Conservation (phyloP, 2,888 invertebrate species). For the Clostera curtula region DNA sequence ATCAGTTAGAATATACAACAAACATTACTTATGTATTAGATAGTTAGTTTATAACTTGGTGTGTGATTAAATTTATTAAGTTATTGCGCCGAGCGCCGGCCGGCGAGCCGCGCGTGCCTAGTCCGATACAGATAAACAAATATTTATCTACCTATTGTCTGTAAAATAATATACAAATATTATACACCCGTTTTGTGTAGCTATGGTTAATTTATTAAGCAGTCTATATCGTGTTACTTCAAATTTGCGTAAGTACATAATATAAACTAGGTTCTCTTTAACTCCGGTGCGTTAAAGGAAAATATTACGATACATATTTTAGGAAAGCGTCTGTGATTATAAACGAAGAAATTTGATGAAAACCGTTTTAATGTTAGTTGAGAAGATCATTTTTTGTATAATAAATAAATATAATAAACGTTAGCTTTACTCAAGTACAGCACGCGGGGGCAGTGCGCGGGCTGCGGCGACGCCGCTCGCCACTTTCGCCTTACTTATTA, state of each 20-base stretch:
- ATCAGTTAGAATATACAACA: constrained; percentile 53
- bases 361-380: constrained; percentile 60
- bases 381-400: constrained; percentile 49
- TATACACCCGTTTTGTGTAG: constrained; percentile 60
- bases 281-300: constrained; percentile 57
- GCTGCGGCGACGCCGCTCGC: constrained; percentile 18
- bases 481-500: constrained; percentile 36
- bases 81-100: constrained; percentile 65
- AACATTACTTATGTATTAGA: constrained; percentile 63
- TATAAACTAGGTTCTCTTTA: constrained; percentile 46
- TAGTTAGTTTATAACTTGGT: constrained; percentile 68
- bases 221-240: constrained; percentile 52
- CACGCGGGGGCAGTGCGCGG: constrained; percentile 18
- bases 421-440: constrained; percentile 41
- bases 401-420: constrained; percentile 34
- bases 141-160: constrained; percentile 66
- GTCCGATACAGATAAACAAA: constrained; percentile 69
- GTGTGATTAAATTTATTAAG: constrained; percentile 68
- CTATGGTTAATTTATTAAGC: constrained; percentile 69
- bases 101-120: constrained; percentile 62
- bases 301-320: constrained; percentile 62
- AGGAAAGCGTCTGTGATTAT: constrained; percentile 75
- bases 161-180: constrained; percentile 53
- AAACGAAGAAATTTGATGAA: constrained; percentile 69
- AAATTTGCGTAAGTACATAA: constrained; percentile 54